phyloP scores from a whole-genome alignment of 1,140 invertebrate genomes.

The Bradynema listronoti region DNA sequence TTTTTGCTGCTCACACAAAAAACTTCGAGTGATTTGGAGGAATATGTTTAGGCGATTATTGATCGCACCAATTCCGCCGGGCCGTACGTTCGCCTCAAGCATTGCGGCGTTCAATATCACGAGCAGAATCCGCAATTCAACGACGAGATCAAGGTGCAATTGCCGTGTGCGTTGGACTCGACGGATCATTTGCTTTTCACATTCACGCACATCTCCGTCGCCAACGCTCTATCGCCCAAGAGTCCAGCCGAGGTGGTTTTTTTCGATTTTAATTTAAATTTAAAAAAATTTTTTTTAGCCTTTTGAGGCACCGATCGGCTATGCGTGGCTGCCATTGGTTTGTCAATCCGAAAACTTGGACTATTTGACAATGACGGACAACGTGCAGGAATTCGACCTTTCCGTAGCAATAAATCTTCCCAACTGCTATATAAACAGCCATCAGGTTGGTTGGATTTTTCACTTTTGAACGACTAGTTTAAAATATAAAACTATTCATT shows the following conservation, averaged over 20 bases:
- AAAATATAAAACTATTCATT: conserved; percentile 1
- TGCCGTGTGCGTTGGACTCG: conserved; percentile 23
- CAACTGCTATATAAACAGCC: conserved; percentile 21
- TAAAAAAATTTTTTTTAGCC: conserved; percentile 13
- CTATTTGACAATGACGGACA: conserved; percentile 27
- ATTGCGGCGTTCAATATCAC: conserved; percentile 39
- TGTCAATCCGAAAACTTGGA: background rate
- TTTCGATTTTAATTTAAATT: conserved; percentile 2
- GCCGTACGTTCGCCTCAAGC: conserved; percentile 22
- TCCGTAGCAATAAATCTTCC: conserved; percentile 34
- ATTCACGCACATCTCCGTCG: conserved; percentile 36
- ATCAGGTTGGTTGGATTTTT: background rate
- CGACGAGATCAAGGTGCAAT: conserved; percentile 36
- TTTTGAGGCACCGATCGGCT: conserved; percentile 35
- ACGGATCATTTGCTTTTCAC: conserved; percentile 38
- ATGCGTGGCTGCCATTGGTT: conserved; percentile 37
- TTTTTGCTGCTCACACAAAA: background rate
- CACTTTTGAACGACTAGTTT: background rate
- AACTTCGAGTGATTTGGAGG: background rate
- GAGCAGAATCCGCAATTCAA: conserved; percentile 41
- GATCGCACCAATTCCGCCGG: conserved; percentile 23
- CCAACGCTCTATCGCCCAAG: conserved; percentile 32
- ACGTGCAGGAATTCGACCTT: conserved; percentile 37
- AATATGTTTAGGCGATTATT: conserved; percentile 21
- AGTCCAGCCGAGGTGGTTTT: background rate